Conservation (phyloP, 2,888 invertebrate genomes). For the Sinopyrophorus schimmeli region DNA sequence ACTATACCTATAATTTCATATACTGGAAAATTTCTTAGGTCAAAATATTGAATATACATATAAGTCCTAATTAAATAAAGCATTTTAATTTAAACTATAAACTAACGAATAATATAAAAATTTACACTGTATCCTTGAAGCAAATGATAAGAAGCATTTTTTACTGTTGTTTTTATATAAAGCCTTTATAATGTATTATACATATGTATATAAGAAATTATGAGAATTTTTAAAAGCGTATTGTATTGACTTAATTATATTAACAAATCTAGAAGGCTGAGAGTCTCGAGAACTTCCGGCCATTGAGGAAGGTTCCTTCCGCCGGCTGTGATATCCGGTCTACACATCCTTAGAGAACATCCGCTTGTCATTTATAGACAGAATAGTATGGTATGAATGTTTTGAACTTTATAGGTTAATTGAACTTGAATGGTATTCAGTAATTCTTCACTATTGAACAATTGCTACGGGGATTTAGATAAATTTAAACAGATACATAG, state of each 20-base stretch:
- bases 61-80: constrained; percentile 1
- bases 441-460: too few species aligned
- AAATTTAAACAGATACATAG: too few species aligned
- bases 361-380: constrained; percentile 35
- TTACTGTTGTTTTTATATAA: background rate
- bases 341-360: constrained; percentile 37
- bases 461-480: too few species aligned
- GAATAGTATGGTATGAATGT: too few species aligned
- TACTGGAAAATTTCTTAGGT: too few species aligned
- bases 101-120: constrained; percentile 9
- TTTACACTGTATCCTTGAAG: constrained; percentile 16
- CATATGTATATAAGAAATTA: constrained; percentile 13
- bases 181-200: background rate
- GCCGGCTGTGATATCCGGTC: constrained; percentile 37
- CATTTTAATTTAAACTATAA: background rate
- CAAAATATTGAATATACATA: too few species aligned
- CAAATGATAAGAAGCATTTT: too few species aligned
- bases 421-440: too few species aligned
- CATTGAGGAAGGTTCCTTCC: constrained; percentile 37
- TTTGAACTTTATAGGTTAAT: too few species aligned
- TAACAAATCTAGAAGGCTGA: constrained; percentile 35
- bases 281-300: constrained; percentile 39
- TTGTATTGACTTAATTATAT: constrained; percentile 28
- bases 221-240: constrained; percentile 23
- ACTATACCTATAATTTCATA: too few species aligned